Evolutionary conservation across 2,888 invertebrate genomes (phyloP).

Genomic region (Encarsia formosa): DNA sequence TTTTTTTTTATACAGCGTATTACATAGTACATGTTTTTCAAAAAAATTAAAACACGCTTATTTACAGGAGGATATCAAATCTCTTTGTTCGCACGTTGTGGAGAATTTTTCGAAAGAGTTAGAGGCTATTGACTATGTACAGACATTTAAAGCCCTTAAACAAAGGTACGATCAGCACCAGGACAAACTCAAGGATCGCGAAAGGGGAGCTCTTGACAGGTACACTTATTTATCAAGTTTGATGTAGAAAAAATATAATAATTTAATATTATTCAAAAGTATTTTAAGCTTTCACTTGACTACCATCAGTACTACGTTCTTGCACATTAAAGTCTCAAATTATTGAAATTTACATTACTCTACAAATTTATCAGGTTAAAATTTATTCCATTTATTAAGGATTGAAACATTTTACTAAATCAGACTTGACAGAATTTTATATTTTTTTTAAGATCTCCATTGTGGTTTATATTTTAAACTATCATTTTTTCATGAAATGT

Average conservation of each 20-base stretch:
- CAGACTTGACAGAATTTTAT: too few relatives aligned
- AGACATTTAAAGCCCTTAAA: slow-evolving; percentile 93
- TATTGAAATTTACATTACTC: too few relatives aligned
- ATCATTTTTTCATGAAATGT: not conserved
- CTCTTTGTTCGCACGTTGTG: slow-evolving; percentile 87
- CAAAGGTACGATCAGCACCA: slow-evolving; percentile 86
- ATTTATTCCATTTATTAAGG: too few relatives aligned
- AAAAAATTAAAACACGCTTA: not conserved
- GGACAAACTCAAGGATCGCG: slow-evolving; percentile 83
- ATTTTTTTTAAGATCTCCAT: too few relatives aligned
- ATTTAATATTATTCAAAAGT: too few relatives aligned
- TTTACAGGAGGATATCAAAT: slow-evolving; percentile 77
- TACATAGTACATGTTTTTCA: not conserved
- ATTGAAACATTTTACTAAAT: too few relatives aligned
- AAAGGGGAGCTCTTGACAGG: slow-evolving; percentile 70
- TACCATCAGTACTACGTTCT: too few relatives aligned
- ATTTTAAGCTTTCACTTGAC: too few relatives aligned
- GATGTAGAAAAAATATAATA: too few relatives aligned
- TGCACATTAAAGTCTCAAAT: too few relatives aligned
- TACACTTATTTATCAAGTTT: slow-evolving; percentile 45
- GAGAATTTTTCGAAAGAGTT: slow-evolving; percentile 94
- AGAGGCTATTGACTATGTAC: slow-evolving; percentile 94
- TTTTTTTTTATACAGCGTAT: not conserved
- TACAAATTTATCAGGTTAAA: too few relatives aligned
- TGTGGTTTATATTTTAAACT: too few relatives aligned